A percentile compares a stretch with the other conserved stretches of the same genome.
phyloP scores from a whole-genome alignment of 2,888 invertebrate species.

The Drosophila differens region DNA sequence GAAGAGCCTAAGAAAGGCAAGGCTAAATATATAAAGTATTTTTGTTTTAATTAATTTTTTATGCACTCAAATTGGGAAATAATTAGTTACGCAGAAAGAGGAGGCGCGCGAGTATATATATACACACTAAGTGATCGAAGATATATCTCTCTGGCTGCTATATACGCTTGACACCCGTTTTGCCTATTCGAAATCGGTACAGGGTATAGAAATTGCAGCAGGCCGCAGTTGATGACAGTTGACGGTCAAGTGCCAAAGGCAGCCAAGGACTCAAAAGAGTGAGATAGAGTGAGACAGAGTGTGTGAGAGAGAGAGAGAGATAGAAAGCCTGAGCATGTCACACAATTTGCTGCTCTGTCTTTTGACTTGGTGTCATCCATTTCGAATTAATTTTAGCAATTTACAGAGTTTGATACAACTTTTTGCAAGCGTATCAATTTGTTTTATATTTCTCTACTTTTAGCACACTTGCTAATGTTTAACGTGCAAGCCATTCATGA shows the following conservation, averaged over 20 bases:
- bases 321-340: conserved; percentile 29
- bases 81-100: not conserved
- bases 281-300: conserved; percentile 1
- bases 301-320: not conserved
- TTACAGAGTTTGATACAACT: conserved; percentile 57
- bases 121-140: not conserved
- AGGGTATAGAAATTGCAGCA: conserved; percentile 28
- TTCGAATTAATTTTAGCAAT: conserved; percentile 74
- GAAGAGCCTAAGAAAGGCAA: not conserved
- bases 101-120: not conserved
- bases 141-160: not conserved
- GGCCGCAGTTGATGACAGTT: conserved; percentile 56
- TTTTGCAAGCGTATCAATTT: conserved; percentile 44
- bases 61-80: not conserved
- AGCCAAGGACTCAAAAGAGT: conserved; percentile 54
- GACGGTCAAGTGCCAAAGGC: conserved; percentile 76
- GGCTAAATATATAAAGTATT: not conserved
- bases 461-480: conserved; percentile 63
- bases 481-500: conserved; percentile 60
- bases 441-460: conserved; percentile 18
- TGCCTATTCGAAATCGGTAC: not conserved
- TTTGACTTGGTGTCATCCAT: conserved; percentile 76
- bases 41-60: not conserved
- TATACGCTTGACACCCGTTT: not conserved
- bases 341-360: conserved; percentile 57